Evolutionary conservation across 2,113 vertebrate genomes (phyloP).

Genomic region (Cyprinodon brontotheroides): DNA sequence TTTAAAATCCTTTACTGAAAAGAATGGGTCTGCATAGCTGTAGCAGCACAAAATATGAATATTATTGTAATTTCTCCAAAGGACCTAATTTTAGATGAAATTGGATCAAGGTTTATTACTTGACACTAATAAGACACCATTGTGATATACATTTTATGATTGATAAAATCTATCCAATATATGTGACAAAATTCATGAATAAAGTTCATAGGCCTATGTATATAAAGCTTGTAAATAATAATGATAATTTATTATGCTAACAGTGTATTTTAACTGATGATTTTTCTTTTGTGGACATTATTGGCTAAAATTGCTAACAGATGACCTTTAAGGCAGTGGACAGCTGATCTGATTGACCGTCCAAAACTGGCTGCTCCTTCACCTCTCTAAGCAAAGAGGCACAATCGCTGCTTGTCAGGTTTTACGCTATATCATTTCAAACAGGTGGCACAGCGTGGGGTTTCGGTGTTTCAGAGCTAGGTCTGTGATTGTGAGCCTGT

Average conservation of each 20-base stretch:
- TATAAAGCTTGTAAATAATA: too few relatives aligned
- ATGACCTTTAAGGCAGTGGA: slow-evolving; percentile 43
- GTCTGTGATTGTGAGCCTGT: slow-evolving; percentile 22
- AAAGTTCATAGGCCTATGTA: neutral
- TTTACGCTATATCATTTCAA: slow-evolving; percentile 24
- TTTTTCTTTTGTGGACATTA: slow-evolving; percentile 6
- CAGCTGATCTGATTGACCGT: slow-evolving; percentile 59
- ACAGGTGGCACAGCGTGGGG: slow-evolving; percentile 54
- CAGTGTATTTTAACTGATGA: neutral
- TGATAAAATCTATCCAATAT: neutral
- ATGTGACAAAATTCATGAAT: neutral
- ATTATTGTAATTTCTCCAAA: neutral
- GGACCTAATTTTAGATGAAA: neutral
- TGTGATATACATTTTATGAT: neutral
- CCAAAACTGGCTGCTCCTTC: slow-evolving; percentile 54
- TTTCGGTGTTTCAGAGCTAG: slow-evolving; percentile 31
- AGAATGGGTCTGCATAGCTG: neutral
- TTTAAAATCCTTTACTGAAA: neutral
- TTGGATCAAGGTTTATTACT: neutral
- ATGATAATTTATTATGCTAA: too few relatives aligned
- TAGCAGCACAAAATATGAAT: too few relatives aligned
- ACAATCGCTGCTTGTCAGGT: slow-evolving; percentile 36
- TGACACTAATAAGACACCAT: neutral
- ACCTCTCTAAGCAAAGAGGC: slow-evolving; percentile 49
- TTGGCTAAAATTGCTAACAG: slow-evolving; percentile 19